Conservation (phyloP, 2,888 invertebrate species). For the Trachelus stipa region DNA sequence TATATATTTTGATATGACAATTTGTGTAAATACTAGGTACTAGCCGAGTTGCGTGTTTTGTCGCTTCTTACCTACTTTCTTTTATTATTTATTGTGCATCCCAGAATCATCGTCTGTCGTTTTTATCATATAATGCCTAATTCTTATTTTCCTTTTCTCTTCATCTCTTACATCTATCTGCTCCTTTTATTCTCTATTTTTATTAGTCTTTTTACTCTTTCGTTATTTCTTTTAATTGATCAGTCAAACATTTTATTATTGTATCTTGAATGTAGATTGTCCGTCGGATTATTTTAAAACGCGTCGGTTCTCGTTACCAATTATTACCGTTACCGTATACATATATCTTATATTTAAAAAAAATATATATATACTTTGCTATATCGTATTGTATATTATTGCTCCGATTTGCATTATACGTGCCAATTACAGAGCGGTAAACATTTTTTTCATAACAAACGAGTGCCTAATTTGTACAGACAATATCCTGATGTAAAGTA, state of each 20-base stretch:
- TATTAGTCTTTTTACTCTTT: background rate
- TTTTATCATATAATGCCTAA: background rate
- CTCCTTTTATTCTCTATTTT: conserved; percentile 14
- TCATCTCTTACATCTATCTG: conserved; percentile 20
- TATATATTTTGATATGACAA: conserved; percentile 65
- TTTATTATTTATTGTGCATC: conserved; percentile 66
- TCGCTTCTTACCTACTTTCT: conserved; percentile 30
- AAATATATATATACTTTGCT: conserved; percentile 51
- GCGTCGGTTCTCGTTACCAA: conserved; percentile 30
- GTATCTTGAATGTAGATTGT: background rate
- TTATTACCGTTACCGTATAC: conserved; percentile 30
- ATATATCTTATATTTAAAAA: conserved; percentile 50
- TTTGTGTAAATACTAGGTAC: conserved; percentile 66
- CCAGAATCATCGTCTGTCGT: conserved; percentile 46
- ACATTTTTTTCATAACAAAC: conserved; percentile 46
- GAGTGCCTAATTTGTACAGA: conserved; percentile 65
- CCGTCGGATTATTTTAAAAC: background rate
- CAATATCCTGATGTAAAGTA: conserved; percentile 60
- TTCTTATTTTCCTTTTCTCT: conserved; percentile 34
- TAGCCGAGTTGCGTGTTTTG: conserved; percentile 28
- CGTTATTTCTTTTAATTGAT: conserved; percentile 31
- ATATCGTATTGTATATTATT: conserved; percentile 31
- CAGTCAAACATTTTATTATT: conserved; percentile 17
- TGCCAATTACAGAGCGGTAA: conserved; percentile 32
- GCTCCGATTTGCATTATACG: background rate